phyloP scores from a whole-genome alignment of 2,113 vertebrate genomes.

The Lates calcarifer region DNA sequence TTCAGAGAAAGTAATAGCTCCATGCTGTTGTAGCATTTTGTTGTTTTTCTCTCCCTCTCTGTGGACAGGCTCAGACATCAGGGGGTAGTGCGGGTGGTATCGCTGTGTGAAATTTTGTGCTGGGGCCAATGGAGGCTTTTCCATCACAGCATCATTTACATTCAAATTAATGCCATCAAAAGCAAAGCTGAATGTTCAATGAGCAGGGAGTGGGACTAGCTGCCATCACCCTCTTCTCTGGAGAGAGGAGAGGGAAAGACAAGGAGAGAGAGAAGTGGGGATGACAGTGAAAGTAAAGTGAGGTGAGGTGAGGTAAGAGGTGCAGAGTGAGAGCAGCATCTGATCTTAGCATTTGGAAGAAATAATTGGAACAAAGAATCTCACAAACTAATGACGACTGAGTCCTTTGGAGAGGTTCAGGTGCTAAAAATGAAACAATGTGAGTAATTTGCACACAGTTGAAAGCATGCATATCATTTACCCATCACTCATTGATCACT shows the following conservation, averaged over 20 bases:
- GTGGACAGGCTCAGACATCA: slow-evolving; percentile 36
- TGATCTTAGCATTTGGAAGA: slow-evolving; percentile 23
- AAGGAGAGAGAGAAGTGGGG: slow-evolving; percentile 16
- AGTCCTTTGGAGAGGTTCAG: slow-evolving; percentile 1
- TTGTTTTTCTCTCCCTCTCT: slow-evolving; percentile 33
- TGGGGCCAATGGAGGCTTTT: slow-evolving; percentile 61
- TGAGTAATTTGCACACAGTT: slow-evolving; percentile 1
- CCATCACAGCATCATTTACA: slow-evolving; percentile 74
- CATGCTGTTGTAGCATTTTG: slow-evolving; percentile 26
- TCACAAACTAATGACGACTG: slow-evolving; percentile 4
- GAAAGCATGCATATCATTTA: slow-evolving; percentile 20
- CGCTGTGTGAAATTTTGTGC: slow-evolving; percentile 24
- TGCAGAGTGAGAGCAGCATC: neutral
- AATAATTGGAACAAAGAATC: slow-evolving; percentile 30
- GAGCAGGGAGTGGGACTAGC: slow-evolving; percentile 61
- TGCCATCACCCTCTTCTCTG: slow-evolving; percentile 50
- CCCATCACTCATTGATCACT: slow-evolving; percentile 33
- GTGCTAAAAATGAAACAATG: slow-evolving; percentile 29
- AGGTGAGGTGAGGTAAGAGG: slow-evolving; percentile 33
- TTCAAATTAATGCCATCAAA: slow-evolving; percentile 83
- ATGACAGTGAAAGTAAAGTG: slow-evolving; percentile 11
- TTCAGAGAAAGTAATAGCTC: slow-evolving; percentile 30
- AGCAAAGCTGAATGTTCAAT: slow-evolving; percentile 73
- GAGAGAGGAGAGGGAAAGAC: slow-evolving; percentile 22
- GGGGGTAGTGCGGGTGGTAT: slow-evolving; percentile 18